Percentiles rank a stretch among this genome's conserved stretches.
These are phyloP conservation scores for Microctonus hyperodae DNA, from an alignment of 2,888 invertebrate genomes.

Conservation along the genomic window DNA sequence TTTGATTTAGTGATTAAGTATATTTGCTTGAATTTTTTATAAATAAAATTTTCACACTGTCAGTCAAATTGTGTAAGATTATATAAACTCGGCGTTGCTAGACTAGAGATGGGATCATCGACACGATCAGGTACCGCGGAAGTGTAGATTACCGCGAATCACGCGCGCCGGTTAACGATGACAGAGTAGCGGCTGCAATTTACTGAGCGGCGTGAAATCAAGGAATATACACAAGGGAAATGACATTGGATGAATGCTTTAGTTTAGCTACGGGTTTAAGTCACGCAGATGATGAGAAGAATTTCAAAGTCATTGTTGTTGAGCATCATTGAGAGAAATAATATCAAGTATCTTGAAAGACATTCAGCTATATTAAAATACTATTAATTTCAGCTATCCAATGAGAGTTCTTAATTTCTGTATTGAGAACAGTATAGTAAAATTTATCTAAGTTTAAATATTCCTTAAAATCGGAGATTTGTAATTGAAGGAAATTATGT, in stretches of 20 bases:
- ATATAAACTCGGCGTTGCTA: slow-evolving; percentile 12
- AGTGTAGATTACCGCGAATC: slow-evolving; percentile 34
- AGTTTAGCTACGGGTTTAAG: slow-evolving; percentile 39
- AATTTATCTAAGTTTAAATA: not conserved
- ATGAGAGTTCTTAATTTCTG: not conserved
- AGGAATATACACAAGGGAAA: slow-evolving; percentile 23
- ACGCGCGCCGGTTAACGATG: slow-evolving; percentile 25
- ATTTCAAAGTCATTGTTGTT: not conserved
- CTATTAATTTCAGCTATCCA: not conserved
- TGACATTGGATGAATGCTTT: slow-evolving; percentile 19
- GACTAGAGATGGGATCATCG: slow-evolving; percentile 27
- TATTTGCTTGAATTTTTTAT: too few relatives aligned
- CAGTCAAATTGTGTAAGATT: not conserved
- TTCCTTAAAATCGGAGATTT: not conserved
- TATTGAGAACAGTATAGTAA: not conserved
- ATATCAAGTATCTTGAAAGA: too few relatives aligned
- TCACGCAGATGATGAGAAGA: slow-evolving; percentile 40
- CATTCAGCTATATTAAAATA: not conserved
- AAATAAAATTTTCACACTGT: too few relatives aligned
- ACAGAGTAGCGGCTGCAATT: slow-evolving; percentile 3
- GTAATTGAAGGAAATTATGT: slow-evolving; percentile 17
- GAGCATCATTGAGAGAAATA: not conserved
- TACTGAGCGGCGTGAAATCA: not conserved
- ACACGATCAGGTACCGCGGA: slow-evolving; percentile 29
- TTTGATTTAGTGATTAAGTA: too few relatives aligned